These are phyloP conservation scores for Cebus imitator DNA, from an alignment of 2,113 vertebrate species.

Conservation along the genomic window DNA sequence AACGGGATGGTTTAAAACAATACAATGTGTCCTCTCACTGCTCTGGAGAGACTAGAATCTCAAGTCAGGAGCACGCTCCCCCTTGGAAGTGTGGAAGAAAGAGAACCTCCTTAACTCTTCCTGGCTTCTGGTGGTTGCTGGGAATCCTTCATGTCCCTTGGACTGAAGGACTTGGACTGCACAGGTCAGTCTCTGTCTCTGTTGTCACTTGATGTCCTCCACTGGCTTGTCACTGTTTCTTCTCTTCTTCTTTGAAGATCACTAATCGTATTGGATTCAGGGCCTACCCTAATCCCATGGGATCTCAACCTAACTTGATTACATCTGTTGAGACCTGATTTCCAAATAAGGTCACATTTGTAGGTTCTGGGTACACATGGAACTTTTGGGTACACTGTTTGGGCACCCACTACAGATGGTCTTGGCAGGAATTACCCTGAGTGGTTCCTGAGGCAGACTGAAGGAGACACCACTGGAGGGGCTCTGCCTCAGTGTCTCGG, in stretches of 20 bases:
- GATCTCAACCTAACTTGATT: neutral
- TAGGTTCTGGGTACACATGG: neutral
- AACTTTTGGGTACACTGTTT: neutral
- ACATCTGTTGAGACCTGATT: neutral
- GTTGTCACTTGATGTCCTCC: fast-evolving
- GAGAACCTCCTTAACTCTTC: neutral
- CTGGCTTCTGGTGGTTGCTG: no score
- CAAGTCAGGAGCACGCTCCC: fast-evolving
- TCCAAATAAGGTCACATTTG: neutral
- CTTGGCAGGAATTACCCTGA: neutral
- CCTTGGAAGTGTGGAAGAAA: neutral
- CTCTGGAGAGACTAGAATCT: neutral
- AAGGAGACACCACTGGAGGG: fast-evolving
- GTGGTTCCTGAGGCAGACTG: no score
- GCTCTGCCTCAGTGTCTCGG: no score
- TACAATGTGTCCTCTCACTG: neutral
- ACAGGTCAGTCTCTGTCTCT: neutral
- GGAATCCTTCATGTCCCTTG: fast-evolving
- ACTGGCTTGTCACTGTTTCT: neutral
- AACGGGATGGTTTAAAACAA: fast-evolving
- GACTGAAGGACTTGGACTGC: no score
- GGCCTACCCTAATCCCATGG: no score
- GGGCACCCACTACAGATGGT: no score
- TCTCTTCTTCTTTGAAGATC: neutral
- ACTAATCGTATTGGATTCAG: neutral